Conservation (phyloP, 2,797 vertebrate genomes). For the Dicrostonyx torquatus region DNA sequence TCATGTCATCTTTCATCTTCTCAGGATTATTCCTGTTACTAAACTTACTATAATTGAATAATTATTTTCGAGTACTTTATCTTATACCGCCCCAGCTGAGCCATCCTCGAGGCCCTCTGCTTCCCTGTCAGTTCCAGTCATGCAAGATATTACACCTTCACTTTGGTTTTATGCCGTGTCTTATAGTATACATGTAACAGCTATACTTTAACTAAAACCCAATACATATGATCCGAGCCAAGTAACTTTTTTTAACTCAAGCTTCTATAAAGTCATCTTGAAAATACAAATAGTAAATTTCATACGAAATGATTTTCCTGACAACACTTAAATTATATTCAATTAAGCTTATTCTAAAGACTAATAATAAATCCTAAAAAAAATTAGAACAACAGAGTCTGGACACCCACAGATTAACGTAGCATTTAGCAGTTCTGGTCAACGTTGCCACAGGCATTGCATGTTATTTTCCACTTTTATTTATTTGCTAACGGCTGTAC, state of each 20-base stretch:
- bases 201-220: conserved; percentile 46
- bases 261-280: conserved; percentile 22
- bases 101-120: neutral
- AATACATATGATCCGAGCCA: neutral
- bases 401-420: neutral
- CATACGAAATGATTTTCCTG: neutral
- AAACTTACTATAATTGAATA: conserved; percentile 27
- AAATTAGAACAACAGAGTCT: neutral
- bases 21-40: neutral
- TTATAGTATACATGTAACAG: neutral
- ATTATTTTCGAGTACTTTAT: conserved; percentile 25
- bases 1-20: conserved; percentile 7
- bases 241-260: neutral
- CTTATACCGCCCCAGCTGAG: neutral
- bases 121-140: neutral
- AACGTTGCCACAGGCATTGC: conserved; percentile 12
- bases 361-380: neutral
- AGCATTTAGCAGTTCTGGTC: neutral
- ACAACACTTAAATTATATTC: conserved; percentile 24
- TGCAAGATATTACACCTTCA: neutral
- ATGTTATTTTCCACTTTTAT: neutral
- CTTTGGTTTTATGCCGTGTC: neutral
- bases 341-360: neutral
- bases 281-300: conserved; percentile 44
- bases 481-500: neutral